Evolutionary conservation across 2,888 invertebrate genomes (phyloP).

Genomic region (Eristalinus sepulchralis): DNA sequence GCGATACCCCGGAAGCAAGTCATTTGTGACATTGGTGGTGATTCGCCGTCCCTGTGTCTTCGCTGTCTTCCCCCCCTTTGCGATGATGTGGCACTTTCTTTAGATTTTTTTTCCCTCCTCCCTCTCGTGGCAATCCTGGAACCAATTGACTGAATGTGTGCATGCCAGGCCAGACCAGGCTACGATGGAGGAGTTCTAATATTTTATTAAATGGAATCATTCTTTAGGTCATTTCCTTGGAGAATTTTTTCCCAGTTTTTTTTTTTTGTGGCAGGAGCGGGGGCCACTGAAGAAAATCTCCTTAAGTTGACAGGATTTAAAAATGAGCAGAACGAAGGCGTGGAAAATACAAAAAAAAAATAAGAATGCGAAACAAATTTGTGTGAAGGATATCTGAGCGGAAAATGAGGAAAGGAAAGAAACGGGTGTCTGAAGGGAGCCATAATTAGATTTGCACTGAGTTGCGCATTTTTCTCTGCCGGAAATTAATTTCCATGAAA

Average conservation of each 20-base stretch:
- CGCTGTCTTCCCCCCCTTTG: slow-evolving; percentile 9
- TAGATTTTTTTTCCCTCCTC: slow-evolving; percentile 20
- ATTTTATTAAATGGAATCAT: slow-evolving; percentile 62
- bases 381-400: slow-evolving; percentile 23
- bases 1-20: slow-evolving; percentile 65
- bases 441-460: slow-evolving; percentile 54
- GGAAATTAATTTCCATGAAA: slow-evolving; percentile 61
- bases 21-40: slow-evolving; percentile 69
- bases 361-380: slow-evolving; percentile 15
- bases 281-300: slow-evolving; percentile 20
- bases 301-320: slow-evolving; percentile 49
- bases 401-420: slow-evolving; percentile 26
- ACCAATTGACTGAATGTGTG: slow-evolving; percentile 47
- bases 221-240: slow-evolving; percentile 55
- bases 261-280: not conserved
- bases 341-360: not conserved
- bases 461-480: slow-evolving; percentile 47
- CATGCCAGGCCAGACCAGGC: not conserved
- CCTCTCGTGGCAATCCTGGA: slow-evolving; percentile 23
- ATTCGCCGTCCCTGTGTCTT: slow-evolving; percentile 24
- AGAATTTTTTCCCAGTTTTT: not conserved
- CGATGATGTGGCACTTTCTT: slow-evolving; percentile 53
- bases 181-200: slow-evolving; percentile 27
- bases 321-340: slow-evolving; percentile 3
- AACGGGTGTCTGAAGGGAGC: slow-evolving; percentile 11